These are phyloP conservation scores for Aleiodes sp. DNA, from an alignment of 1,140 invertebrate species.

Conservation along the genomic window DNA sequence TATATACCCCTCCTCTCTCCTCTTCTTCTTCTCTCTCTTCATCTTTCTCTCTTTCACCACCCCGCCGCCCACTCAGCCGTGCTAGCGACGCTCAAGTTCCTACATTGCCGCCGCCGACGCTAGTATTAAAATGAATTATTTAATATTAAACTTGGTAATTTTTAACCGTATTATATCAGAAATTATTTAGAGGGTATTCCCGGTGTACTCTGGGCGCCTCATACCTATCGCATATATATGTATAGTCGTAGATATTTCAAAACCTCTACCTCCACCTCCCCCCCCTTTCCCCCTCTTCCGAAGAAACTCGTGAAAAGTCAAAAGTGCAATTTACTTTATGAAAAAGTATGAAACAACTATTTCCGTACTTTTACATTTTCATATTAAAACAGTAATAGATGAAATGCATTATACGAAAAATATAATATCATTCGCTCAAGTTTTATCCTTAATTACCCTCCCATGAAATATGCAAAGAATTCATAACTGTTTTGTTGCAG, in stretches of 20 bases:
- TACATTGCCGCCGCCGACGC: slow-evolving; percentile 42
- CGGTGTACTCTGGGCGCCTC: slow-evolving; percentile 16
- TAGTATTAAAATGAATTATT: slow-evolving; percentile 67
- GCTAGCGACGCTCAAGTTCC: slow-evolving; percentile 34
- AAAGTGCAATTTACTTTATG: slow-evolving; percentile 13
- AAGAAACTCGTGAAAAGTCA: background rate
- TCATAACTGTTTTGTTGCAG: too few species aligned
- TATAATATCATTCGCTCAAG: background rate
- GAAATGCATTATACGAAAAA: background rate
- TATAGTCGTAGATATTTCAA: slow-evolving; percentile 9
- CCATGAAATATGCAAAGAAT: background rate
- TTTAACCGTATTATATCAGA: slow-evolving; percentile 64
- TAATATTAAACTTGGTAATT: slow-evolving; percentile 68
- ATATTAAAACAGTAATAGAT: background rate
- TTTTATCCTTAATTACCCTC: background rate
- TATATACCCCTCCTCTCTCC: slow-evolving; percentile 37
- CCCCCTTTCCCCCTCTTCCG: background rate
- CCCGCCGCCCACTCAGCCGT: slow-evolving; percentile 9
- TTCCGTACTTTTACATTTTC: background rate
- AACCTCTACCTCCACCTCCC: background rate
- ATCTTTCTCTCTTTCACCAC: slow-evolving; percentile 16
- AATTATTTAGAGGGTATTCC: slow-evolving; percentile 58
- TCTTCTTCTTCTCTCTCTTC: slow-evolving; percentile 36
- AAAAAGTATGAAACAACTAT: slow-evolving; percentile 14
- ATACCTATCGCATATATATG: slow-evolving; percentile 12